Conservation (phyloP, 2,113 vertebrate genomes). For the Tetrax tetrax region DNA sequence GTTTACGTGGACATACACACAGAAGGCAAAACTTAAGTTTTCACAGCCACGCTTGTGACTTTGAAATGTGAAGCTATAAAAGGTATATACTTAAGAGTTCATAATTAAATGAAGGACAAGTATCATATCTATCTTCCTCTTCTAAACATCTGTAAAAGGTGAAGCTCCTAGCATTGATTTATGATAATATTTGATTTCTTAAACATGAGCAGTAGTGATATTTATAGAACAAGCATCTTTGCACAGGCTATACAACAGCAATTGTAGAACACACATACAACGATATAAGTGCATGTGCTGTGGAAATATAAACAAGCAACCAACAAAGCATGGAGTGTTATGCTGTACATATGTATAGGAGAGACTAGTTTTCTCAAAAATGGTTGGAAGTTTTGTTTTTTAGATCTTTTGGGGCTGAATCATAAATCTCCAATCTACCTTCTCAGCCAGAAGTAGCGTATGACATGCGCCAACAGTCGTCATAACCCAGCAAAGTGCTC, state of each 20-base stretch:
- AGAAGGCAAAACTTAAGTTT: not conserved
- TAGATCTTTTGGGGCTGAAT: not conserved
- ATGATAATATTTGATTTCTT: not conserved
- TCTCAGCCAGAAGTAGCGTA: not conserved
- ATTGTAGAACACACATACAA: not conserved
- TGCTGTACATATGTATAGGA: not conserved
- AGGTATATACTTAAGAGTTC: not conserved
- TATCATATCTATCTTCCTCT: not conserved
- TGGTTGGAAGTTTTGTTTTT: not conserved
- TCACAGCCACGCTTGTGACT: not conserved
- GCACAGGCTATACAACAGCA: not conserved
- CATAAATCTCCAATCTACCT: not conserved
- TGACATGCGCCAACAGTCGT: not conserved
- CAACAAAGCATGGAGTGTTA: not conserved
- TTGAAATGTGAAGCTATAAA: not conserved
- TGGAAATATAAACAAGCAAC: not conserved
- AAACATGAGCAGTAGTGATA: not conserved
- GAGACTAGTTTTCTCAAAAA: not conserved
- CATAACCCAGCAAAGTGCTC: not conserved
- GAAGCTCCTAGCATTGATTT: not conserved
- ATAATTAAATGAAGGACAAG: not conserved
- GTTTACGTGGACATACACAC: not conserved
- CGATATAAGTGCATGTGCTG: not conserved
- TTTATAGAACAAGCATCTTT: not conserved
- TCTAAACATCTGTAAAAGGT: not conserved